Conservation (phyloP, 1,140 invertebrate species). For the Bactericera cockerelli region DNA sequence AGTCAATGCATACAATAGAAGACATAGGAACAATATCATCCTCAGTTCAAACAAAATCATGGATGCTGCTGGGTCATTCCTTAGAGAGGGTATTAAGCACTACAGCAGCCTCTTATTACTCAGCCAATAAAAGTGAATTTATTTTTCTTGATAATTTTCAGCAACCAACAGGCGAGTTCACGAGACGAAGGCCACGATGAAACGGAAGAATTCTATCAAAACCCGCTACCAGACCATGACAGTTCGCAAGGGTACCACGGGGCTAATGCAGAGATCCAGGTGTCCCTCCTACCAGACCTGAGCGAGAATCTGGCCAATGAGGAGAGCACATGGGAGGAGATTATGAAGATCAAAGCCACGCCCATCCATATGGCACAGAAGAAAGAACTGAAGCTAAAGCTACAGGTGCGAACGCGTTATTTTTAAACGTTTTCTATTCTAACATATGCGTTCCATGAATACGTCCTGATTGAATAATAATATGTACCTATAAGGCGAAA, state of each 20-base stretch:
- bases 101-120: too few species aligned
- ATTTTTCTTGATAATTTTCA: slow-evolving; percentile 20
- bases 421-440: too few species aligned
- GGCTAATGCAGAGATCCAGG: slow-evolving; percentile 46
- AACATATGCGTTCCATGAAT: too few species aligned
- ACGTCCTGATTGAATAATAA: too few species aligned
- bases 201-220: slow-evolving; percentile 41
- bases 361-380: slow-evolving; percentile 68
- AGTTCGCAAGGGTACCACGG: slow-evolving; percentile 21
- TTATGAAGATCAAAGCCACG: slow-evolving; percentile 68
- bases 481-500: too few species aligned
- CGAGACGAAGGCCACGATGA: slow-evolving; percentile 37
- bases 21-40: too few species aligned
- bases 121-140: too few species aligned
- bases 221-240: slow-evolving; percentile 22
- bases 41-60: too few species aligned
- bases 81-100: too few species aligned
- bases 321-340: slow-evolving; percentile 68
- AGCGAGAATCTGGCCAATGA: slow-evolving; percentile 66
- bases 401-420: slow-evolving; percentile 53
- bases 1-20: too few species aligned
- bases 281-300: slow-evolving; percentile 57
- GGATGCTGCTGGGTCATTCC: too few species aligned
- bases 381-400: slow-evolving; percentile 54
- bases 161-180: slow-evolving; percentile 32